phyloP scores from a whole-genome alignment of 2,888 invertebrate species.

The Lycaena phlaeas region DNA sequence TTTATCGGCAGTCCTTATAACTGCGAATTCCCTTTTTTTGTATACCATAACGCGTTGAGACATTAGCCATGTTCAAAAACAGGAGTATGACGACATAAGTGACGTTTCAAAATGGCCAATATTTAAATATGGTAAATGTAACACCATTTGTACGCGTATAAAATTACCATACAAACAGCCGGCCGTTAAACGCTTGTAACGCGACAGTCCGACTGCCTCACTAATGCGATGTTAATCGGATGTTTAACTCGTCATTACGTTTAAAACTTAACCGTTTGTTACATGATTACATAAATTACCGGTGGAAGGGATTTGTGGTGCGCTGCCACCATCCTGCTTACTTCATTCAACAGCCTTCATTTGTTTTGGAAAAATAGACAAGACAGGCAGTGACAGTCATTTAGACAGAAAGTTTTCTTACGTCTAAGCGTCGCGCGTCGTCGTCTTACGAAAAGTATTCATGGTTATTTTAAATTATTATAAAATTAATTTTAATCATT shows the following conservation, averaged over 20 bases:
- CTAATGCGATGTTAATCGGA: background rate
- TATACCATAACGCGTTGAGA: too few relatives aligned
- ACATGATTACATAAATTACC: too few relatives aligned
- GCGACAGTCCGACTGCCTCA: background rate
- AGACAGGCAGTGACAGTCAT: background rate
- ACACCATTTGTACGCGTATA: conserved; percentile 2
- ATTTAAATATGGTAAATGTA: background rate
- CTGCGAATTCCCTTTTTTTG: too few relatives aligned
- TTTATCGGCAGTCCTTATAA: too few relatives aligned
- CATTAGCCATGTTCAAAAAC: too few relatives aligned
- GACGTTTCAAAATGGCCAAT: background rate
- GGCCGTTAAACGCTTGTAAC: background rate
- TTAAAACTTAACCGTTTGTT: background rate
- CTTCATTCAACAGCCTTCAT: background rate
- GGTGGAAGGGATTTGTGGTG: too few relatives aligned
- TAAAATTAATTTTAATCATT: too few relatives aligned
- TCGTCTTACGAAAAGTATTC: too few relatives aligned
- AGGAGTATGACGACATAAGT: too few relatives aligned
- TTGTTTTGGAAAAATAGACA: background rate
- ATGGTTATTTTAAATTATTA: too few relatives aligned
- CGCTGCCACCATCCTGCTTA: background rate
- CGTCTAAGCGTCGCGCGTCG: too few relatives aligned
- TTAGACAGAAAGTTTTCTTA: background rate
- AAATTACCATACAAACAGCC: background rate
- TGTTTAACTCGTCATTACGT: background rate